Conservation (phyloP, 2,113 vertebrate genomes). For the cattle (Bos taurus) region DNA sequence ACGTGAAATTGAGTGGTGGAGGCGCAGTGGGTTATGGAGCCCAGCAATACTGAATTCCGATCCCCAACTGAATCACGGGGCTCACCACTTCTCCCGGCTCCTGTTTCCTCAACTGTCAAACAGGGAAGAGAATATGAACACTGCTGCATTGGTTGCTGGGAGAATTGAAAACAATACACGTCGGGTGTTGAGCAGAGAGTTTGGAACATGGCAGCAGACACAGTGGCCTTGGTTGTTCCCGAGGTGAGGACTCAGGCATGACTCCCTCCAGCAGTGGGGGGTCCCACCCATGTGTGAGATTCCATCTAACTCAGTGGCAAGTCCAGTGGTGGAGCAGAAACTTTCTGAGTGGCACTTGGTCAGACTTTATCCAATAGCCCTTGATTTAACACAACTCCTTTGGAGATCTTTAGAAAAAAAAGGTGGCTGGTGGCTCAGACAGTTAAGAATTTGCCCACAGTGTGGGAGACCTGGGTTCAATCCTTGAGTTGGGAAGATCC, state of each 20-base stretch:
- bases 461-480: background rate
- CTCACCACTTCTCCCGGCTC: background rate
- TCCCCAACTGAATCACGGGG: background rate
- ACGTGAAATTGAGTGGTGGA: background rate
- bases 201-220: rapidly evolving
- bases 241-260: rapidly evolving
- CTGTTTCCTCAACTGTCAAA: background rate
- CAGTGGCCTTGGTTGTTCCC: background rate
- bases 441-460: background rate
- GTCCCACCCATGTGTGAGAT: background rate
- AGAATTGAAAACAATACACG: background rate
- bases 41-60: background rate
- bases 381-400: background rate
- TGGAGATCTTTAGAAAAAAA: background rate
- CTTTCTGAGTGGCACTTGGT: background rate
- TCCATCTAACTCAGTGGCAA: background rate
- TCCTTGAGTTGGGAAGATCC: background rate
- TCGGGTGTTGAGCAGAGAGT: background rate
- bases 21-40: background rate
- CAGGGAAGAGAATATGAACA: background rate
- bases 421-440: background rate
- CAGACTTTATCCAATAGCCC: background rate
- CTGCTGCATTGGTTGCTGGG: background rate
- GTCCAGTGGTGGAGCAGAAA: background rate
- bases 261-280: too few relatives aligned